Evolutionary conservation across 2,797 vertebrate species (phyloP), one percentile per base, ranked within the genome.

Genomic region (Mus caroli): DNA sequence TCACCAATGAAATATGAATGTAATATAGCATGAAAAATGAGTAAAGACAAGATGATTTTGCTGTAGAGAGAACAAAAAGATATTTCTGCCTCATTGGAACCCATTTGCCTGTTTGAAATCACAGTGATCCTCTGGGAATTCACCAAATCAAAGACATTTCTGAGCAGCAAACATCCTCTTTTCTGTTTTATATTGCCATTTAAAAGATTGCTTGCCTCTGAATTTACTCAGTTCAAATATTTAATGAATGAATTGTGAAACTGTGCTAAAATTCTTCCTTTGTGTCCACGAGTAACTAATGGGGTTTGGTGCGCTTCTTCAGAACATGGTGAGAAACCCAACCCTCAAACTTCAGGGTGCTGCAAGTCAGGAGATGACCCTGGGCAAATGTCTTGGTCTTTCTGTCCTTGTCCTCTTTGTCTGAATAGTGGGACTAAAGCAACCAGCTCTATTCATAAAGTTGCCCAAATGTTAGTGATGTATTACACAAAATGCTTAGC

Each of bases 1-100:
- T 83, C 90, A 88, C 91, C 10, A 40, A 43, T 78, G 24, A n/a
- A 85, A 43, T 96, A 82, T 58, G 28, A 95, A 90, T 73, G 54
- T 60, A 97, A 84, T 89, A n/a, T 91, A 88, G 56, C 52, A 71
- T 93, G 87, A 82, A 89, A 96, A 90, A 90, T 69, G 19, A 94
- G 64, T 78, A 43, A 85, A 78, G 80, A 86, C 92, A 91, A 87
- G 76, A 95, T 60, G 84, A 77, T 91, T 79, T 79, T 71, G 43
- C 12, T 52, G 62, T 77, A 80, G 94, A 91, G 80, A n/a, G 15
- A 71, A 90, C 71, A 88, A 84, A 83, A 87, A 71, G 9, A 69
- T 46, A 73, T 86, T 94, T 96, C 84, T 94, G 43, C 54, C 19
- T 96, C 94, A 90, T 20, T 95, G 94, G 88, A 96, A 96, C 94